phyloP scores from a whole-genome alignment of 64 coral and sea anemone genomes.

The Dendronephthya gigantea region DNA sequence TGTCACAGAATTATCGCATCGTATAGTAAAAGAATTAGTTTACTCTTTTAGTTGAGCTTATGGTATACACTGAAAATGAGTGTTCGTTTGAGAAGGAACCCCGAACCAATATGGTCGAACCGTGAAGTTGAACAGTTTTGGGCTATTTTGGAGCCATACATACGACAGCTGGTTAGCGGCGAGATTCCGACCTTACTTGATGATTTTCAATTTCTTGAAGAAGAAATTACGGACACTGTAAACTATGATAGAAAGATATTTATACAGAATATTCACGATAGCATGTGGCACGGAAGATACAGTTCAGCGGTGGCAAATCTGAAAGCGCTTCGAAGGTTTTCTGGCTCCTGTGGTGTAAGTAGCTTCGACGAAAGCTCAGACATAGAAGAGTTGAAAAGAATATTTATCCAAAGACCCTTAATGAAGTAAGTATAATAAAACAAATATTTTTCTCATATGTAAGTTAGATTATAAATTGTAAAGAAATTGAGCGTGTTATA shows the following conservation, averaged over 20 bases:
- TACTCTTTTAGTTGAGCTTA: no score
- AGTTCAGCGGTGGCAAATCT: not conserved
- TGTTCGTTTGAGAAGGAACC: not conserved
- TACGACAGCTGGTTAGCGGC: conserved; percentile 20
- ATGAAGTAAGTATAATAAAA: conserved; percentile 11
- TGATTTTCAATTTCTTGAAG: not conserved
- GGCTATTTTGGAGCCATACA: not conserved
- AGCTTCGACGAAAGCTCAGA: not conserved
- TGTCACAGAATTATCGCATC: not conserved
- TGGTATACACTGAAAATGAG: not conserved
- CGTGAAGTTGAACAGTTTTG: not conserved
- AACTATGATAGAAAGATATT: not conserved
- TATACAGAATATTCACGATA: not conserved
- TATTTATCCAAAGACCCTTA: not conserved
- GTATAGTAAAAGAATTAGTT: not conserved
- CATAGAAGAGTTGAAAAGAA: not conserved
- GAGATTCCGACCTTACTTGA: not conserved
- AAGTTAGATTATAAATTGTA: not conserved
- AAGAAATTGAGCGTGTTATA: not conserved
- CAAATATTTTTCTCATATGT: not conserved
- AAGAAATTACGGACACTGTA: not conserved
- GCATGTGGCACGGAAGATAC: not conserved
- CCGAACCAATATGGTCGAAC: not conserved
- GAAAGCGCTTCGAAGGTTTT: not conserved
- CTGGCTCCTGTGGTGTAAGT: not conserved